Evolutionary conservation across 2,113 vertebrate genomes (phyloP).

Genomic region (Miniopterus natalensis): DNA sequence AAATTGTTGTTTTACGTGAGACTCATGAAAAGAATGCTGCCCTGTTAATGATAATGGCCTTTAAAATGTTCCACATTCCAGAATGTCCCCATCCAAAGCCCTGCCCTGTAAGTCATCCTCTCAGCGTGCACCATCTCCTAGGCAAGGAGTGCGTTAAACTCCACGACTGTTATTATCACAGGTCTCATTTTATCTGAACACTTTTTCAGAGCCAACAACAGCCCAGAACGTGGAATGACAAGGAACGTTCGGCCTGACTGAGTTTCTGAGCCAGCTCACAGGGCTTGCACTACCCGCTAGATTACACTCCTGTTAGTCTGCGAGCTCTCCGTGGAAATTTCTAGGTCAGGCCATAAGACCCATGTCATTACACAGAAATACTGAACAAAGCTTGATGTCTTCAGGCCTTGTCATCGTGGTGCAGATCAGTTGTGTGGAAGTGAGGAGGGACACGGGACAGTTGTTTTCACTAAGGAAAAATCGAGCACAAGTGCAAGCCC

Average conservation of each 20-base stretch:
- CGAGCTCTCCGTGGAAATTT: not conserved
- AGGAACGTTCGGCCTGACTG: not conserved
- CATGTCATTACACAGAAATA: not conserved
- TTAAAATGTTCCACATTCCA: not conserved
- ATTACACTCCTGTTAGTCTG: not conserved
- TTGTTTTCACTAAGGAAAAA: not conserved
- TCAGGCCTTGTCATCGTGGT: not conserved
- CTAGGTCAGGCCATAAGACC: not conserved
- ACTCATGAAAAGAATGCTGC: not conserved
- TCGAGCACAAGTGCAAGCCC: not conserved
- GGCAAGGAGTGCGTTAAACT: not conserved
- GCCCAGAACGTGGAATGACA: not conserved
- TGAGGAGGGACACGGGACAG: not conserved
- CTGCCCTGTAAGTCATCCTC: not conserved
- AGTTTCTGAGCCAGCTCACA: not conserved
- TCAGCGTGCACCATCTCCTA: not conserved
- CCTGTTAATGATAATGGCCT: slow-evolving; percentile 17
- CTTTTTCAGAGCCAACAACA: not conserved
- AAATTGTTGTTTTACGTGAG: slow-evolving; percentile 22
- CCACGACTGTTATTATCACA: not conserved
- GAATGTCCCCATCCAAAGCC: not conserved
- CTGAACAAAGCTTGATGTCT: not conserved
- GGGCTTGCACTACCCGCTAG: not conserved
- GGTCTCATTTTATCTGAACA: not conserved
- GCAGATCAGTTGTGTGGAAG: not conserved